Base-by-base conservation (phyloP, 2,797 vertebrate genomes). In the Prionace glauca region DNA sequence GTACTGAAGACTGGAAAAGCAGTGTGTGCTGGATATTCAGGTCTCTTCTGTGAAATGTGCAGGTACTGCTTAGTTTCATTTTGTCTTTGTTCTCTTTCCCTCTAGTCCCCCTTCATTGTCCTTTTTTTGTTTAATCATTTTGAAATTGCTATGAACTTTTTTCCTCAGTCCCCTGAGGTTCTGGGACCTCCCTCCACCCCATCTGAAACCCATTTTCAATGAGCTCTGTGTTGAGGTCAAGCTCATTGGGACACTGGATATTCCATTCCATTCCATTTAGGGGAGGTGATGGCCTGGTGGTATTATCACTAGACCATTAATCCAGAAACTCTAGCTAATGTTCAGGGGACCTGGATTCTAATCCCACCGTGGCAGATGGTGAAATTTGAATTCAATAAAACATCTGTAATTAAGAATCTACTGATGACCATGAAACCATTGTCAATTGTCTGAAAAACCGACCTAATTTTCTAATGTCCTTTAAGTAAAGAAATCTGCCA, bases 41-140 rank as follows among this genome's bases (percentile, higher is more conserved):
- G 96, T 91, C 98, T 98, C 96, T 98, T 98, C 65, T 97, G 98
- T 96, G 96, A 97, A 60, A 98, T 98, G 98, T 98, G 98, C 98
- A 98, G 97, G 98, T 98, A 97, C 96, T 41, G n/a, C 45, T 95
- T 32, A 18, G 41, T 50, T 74, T 50, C 26, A 36, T 88, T 69
- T 16, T 65, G 14, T n/a, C 14, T 65, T 67, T 24, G 20, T 22
- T 69, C 18, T 90, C 1, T 91, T 69, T 69, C 20, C 56, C 14
- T 3, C 65, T 62, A 36, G 20, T 36, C 0, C 0, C 9, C 90
- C 9, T 11, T 2, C 16, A 18, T 11, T 56, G 29, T 56, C 56
- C 5, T 69, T 26, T 72, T 32, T 74, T 77, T 77, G 29, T 14
- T n/a, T 45, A 56, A 11, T 16, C 10, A 32, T 1, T 36, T 71